Evolutionary conservation across 1,140 invertebrate genomes (phyloP), one percentile per base, ranked within the genome.

Genomic region (Wasmannia auropunctata): DNA sequence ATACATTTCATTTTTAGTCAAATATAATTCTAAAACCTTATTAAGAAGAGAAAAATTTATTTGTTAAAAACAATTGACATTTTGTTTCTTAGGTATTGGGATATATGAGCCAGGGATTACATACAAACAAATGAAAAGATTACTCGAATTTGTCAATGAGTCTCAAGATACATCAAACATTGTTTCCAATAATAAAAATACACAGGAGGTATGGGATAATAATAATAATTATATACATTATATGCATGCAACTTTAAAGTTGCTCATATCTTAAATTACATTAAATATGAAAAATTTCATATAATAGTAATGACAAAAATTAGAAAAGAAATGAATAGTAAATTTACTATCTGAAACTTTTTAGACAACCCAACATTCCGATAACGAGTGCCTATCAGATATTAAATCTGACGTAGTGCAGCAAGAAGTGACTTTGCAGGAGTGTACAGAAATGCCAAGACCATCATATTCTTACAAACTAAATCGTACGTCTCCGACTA

Each of bases 131-230:
- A 91, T 91, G 91, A 91, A 91, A 67, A 0, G 58, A 28, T 46
- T 91, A 8, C 72, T 91, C 7, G 70, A 69, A 40, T 62, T 86
- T 25, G 85, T 91, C 34, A 90, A 81, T 3, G 91, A 90, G 37
- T 91, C 90, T 8, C 89, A 83, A 22, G 58, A 90, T 67, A 90
- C 89, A 85, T 87, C 88, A 34, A 86, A 87, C 16, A n/a, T 40
- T 37, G 1, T 6, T 28, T 77, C 54, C 2, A 51, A 87, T 51
- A 83, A 85, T 28, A 80, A 85, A 54, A 56, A 67, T 75, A 51
- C 5, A 14, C 74, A 85, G 40, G 85, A 89, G 85, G 88, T 89
- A 22, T 74, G 8, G 0, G 8, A 49, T 69, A 10, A 43, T 0
- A 43, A 22, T 54, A 22, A 54, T 22, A 54, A 54, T 54, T 54